Percentiles rank a stretch among this genome's conserved stretches.
phyloP scores from a whole-genome alignment of 2,888 invertebrate species.

The Coecobrya sp. region DNA sequence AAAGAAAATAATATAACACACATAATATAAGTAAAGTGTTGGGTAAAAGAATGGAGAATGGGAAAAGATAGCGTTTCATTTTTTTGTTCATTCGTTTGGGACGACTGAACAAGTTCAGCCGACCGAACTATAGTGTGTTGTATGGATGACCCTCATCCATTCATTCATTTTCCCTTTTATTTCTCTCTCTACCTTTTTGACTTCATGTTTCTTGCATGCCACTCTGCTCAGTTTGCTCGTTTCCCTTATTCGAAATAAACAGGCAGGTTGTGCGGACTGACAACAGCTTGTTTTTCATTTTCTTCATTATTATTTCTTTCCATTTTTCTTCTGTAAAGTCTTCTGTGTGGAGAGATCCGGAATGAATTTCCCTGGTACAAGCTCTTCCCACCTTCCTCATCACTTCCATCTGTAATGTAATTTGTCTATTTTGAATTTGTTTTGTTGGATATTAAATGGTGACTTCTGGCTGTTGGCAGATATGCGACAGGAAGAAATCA shows the following conservation, averaged over 20 bases:
- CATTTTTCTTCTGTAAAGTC: slow-evolving; percentile 42
- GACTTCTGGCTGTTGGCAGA: slow-evolving; percentile 30
- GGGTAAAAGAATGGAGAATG: neutral
- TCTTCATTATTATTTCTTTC: slow-evolving; percentile 69
- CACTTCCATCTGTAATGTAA: slow-evolving; percentile 54
- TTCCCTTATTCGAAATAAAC: neutral
- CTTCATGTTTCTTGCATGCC: neutral
- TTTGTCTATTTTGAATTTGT: slow-evolving; percentile 65
- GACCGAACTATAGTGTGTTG: slow-evolving; percentile 36
- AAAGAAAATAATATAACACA: slow-evolving; percentile 26
- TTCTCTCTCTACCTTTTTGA: slow-evolving; percentile 11
- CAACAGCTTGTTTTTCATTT: slow-evolving; percentile 57
- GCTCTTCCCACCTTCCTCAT: slow-evolving; percentile 44
- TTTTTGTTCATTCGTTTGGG: slow-evolving; percentile 56
- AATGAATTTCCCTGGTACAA: neutral
- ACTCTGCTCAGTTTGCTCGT: neutral
- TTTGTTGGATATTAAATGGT: neutral
- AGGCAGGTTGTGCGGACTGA: slow-evolving; percentile 2
- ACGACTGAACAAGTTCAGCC: slow-evolving; percentile 55
- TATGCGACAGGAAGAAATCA: neutral
- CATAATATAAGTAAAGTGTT: slow-evolving; percentile 4
- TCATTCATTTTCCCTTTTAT: slow-evolving; percentile 67
- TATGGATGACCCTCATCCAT: slow-evolving; percentile 60
- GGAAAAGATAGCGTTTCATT: neutral
- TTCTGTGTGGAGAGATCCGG: neutral